Conservation (phyloP, 2,113 vertebrate species). For the Ellobius talpinus region DNA sequence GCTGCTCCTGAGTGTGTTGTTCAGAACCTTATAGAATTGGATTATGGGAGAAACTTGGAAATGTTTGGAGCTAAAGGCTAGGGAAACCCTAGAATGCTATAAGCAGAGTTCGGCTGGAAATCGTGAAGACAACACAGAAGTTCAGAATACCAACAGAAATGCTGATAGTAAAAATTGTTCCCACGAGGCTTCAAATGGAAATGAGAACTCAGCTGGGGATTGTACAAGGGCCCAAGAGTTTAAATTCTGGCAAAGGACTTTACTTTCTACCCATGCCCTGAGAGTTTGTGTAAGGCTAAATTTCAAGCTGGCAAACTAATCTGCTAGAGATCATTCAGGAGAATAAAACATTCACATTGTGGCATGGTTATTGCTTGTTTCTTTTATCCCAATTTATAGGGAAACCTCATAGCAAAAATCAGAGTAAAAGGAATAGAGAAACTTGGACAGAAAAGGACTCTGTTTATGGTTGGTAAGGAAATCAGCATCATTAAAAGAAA, state of each 20-base stretch:
- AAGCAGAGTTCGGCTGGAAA: neutral
- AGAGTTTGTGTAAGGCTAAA: neutral
- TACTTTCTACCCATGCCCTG: neutral
- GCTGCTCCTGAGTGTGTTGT: neutral
- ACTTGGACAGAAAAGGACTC: neutral
- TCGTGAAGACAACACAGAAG: neutral
- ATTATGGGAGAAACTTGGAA: neutral
- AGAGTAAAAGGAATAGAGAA: neutral
- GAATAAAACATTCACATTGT: neutral
- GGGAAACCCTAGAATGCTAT: too few relatives aligned
- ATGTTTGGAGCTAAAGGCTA: neutral
- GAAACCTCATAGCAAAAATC: neutral
- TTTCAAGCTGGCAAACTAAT: neutral
- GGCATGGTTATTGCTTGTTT: neutral
- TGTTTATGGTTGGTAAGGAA: neutral
- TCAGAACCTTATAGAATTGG: neutral
- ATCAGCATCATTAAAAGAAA: neutral
- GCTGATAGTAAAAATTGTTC: neutral
- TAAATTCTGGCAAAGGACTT: neutral
- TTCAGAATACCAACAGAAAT: neutral
- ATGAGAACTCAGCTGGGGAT: neutral
- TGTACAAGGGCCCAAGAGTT: neutral
- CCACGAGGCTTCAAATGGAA: neutral
- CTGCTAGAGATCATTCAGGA: neutral
- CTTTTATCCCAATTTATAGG: neutral